Conservation (phyloP, 2,797 vertebrate genomes). For the Myripristis murdjan region DNA sequence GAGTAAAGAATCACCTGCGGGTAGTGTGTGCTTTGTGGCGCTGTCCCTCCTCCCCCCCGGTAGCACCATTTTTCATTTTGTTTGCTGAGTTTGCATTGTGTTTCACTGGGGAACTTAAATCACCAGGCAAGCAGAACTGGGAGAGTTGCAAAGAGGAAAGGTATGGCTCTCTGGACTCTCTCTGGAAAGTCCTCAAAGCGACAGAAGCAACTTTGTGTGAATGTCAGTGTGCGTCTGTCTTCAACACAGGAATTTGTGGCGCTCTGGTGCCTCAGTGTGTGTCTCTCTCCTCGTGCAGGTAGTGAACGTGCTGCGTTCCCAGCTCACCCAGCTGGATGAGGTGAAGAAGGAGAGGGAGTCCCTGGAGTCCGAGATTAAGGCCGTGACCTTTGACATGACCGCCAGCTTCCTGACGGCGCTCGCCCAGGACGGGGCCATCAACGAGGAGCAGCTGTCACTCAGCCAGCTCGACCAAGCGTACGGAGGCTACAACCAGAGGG, state of each 20-base stretch:
- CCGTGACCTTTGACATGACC: slow-evolving; percentile 96
- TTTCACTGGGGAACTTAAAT: slow-evolving; percentile 69
- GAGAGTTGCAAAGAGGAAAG: slow-evolving; percentile 30
- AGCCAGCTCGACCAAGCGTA: slow-evolving; percentile 93
- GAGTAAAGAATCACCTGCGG: slow-evolving; percentile 47
- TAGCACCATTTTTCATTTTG: slow-evolving; percentile 72
- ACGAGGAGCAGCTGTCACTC: slow-evolving; percentile 93
- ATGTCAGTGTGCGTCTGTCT: not conserved
- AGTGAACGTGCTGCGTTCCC: slow-evolving; percentile 91
- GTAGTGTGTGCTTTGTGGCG: slow-evolving; percentile 56
- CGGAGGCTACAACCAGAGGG: slow-evolving; percentile 89
- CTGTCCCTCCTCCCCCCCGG: slow-evolving; percentile 43
- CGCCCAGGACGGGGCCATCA: slow-evolving; percentile 93
- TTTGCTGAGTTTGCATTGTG: slow-evolving; percentile 69
- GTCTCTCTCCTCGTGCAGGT: slow-evolving; percentile 82
- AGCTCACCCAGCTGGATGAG: slow-evolving; percentile 90
- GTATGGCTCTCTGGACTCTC: slow-evolving; percentile 24
- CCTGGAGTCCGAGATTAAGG: slow-evolving; percentile 94
- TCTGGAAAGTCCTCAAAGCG: slow-evolving; percentile 36
- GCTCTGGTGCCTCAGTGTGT: not conserved
- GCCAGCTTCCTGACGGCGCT: slow-evolving; percentile 92
- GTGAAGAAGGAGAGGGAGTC: slow-evolving; percentile 93
- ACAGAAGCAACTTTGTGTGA: no score
- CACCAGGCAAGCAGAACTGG: slow-evolving; percentile 73
- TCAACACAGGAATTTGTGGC: not conserved